Base-by-base conservation (phyloP, 1,140 invertebrate genomes). In the Drosophila tropicalis region DNA sequence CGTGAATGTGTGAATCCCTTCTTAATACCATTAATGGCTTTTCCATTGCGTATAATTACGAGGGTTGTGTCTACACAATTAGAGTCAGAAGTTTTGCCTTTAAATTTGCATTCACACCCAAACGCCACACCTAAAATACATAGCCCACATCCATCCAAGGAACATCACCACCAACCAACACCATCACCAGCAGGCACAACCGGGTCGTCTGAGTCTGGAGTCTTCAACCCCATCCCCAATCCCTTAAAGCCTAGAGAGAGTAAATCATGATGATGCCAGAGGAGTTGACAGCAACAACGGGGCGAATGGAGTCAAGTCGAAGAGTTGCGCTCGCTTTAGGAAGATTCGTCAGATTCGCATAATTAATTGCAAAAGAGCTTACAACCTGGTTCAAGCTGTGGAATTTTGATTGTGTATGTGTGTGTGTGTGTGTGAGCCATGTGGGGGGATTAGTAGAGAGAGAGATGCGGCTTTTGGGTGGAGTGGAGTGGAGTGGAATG, bases 261-360 rank as follows among this genome's bases (percentile, higher is more conserved):
- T 89, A 87, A 87, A 87, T 87, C 83, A 87, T 87, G 84, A 72
- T 86, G 82, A 72, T 86, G 82, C 78, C 82, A 72, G 82, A 36
- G 67, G 67, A 67, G 83, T 89, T 89, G 84, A 89, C 83, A 87
- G 83, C 76, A 80, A 76, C 44, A 51, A 83, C 76, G 77, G 84
- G 15, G 62, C 9, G 63, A 57, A 47, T 32, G 70, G 67, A 66
- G 75, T 62, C 70, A 83, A 86, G 83, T 81, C 82, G 81, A 90
- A 86, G 82, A 86, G 82, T 87, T 87, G 83, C 67, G 62, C 73
- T 36, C 54, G 69, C 72, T 72, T 87, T 72, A 79, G 86, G 72
- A 84, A 90, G 79, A 84, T 90, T 90, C 86, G 86, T 90, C 85
- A 90, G 85, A 90, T 90, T 90, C 85, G 86, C 85, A 90, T 90